Percentiles rank a stretch among this genome's conserved stretches.
phyloP scores from a whole-genome alignment of 2,888 invertebrate genomes.

The Rhimphoctona megacephalus region DNA sequence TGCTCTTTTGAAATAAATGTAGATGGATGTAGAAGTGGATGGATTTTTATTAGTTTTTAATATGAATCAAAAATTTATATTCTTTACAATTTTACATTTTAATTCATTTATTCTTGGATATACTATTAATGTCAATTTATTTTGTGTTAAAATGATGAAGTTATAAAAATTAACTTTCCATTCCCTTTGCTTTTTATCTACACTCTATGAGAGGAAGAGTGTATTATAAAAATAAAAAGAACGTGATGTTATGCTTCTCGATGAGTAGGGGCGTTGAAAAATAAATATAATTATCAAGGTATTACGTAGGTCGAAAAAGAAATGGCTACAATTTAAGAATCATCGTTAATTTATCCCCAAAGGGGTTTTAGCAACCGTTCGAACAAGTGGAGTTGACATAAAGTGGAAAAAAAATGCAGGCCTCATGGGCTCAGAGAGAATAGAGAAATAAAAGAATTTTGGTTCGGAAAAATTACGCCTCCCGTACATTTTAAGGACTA shows the following conservation, averaged over 20 bases:
- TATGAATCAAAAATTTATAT: not conserved
- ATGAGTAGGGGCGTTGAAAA: not conserved
- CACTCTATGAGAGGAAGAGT: not conserved
- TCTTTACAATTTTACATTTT: not conserved
- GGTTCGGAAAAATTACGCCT: constrained; percentile 1
- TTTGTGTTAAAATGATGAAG: not conserved
- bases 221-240: not conserved
- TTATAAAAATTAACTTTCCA: not conserved
- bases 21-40: not conserved
- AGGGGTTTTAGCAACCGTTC: constrained; percentile 3
- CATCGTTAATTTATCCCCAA: constrained; percentile 21
- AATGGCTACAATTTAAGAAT: constrained; percentile 19
- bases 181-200: not conserved
- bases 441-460: constrained; percentile 27
- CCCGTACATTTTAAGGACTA: constrained; percentile 12
- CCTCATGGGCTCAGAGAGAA: not conserved
- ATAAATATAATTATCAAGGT: constrained; percentile 29
- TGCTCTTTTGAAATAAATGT: not conserved
- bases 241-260: not conserved
- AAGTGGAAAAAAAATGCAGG: constrained; percentile 5
- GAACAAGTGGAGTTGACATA: not conserved
- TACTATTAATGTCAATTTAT: not conserved
- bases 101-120: not conserved
- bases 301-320: constrained; percentile 17
- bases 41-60: not conserved